phyloP scores from a whole-genome alignment of 1,140 invertebrate species.

The Platyscapa corneri region DNA sequence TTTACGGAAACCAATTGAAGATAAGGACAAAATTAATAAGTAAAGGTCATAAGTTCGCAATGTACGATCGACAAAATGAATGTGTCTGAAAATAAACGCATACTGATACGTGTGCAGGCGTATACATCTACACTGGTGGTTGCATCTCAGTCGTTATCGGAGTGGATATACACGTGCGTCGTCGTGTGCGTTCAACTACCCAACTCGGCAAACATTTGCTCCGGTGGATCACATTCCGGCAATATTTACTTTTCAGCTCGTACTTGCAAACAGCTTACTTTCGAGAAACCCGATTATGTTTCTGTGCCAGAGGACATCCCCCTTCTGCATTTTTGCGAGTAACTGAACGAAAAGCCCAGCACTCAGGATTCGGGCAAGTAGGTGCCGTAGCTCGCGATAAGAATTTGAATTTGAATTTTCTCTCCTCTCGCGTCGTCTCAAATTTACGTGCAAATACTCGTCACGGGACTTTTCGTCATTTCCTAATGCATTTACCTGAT shows the following conservation, averaged over 20 bases:
- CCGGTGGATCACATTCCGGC: conserved; percentile 62
- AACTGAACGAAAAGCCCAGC: background rate
- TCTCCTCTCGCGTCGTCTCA: background rate
- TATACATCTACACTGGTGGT: too few species aligned
- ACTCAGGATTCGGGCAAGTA: background rate
- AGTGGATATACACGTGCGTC: conserved; percentile 22
- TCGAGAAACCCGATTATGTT: conserved; percentile 63
- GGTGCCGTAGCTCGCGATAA: conserved; percentile 12
- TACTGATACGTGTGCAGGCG: background rate
- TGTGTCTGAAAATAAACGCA: background rate
- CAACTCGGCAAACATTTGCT: conserved; percentile 64
- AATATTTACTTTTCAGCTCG: conserved; percentile 65
- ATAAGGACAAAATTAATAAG: conserved; percentile 1
- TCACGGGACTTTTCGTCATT: conserved; percentile 5
- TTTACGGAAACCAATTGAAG: background rate
- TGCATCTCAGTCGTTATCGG: conserved; percentile 3
- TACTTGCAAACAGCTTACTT: conserved; percentile 64
- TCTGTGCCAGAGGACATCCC: background rate
- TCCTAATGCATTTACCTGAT: conserved; percentile 14
- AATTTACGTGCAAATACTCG: conserved; percentile 25
- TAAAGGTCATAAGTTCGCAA: background rate
- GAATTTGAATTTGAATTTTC: conserved; percentile 35
- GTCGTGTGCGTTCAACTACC: conserved; percentile 56
- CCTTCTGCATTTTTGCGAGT: background rate
- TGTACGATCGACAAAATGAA: background rate